Conservation (phyloP, 2,113 vertebrate species). For the Mormoops blainvillei region DNA sequence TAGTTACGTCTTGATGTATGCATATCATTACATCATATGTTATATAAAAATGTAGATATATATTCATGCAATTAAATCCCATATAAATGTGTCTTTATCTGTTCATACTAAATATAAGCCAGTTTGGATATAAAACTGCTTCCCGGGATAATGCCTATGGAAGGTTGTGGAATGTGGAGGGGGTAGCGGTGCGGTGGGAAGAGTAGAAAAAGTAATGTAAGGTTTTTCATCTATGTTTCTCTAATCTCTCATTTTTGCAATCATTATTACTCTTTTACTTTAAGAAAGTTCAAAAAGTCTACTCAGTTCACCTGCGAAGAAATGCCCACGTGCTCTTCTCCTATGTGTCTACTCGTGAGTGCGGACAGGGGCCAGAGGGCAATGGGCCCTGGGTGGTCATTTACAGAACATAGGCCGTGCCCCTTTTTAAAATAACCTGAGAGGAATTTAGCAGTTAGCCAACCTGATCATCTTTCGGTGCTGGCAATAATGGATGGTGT, state of each 20-base stretch:
- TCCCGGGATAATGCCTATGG: background rate
- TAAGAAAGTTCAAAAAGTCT: background rate
- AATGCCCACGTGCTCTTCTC: fast-evolving
- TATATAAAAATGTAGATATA: background rate
- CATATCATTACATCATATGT: background rate
- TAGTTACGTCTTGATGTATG: too few species aligned
- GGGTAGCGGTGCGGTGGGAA: fast-evolving
- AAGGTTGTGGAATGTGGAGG: background rate
- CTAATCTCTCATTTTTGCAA: background rate
- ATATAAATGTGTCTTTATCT: background rate
- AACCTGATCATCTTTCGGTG: background rate
- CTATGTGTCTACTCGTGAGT: fast-evolving
- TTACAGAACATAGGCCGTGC: fast-evolving
- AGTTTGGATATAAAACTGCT: background rate
- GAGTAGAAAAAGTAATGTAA: background rate
- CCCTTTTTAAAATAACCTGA: background rate
- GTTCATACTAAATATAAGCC: background rate
- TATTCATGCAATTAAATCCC: background rate
- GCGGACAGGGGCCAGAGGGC: background rate
- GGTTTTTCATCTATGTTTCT: background rate
- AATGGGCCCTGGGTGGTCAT: fast-evolving
- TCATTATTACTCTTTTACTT: background rate
- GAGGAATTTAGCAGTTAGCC: background rate
- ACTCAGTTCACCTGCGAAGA: fast-evolving
- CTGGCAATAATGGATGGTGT: fast-evolving